Percentiles rank a stretch among this genome's conserved stretches.
phyloP scores from a whole-genome alignment of 2,113 vertebrate genomes.

The Anguilla rostrata region DNA sequence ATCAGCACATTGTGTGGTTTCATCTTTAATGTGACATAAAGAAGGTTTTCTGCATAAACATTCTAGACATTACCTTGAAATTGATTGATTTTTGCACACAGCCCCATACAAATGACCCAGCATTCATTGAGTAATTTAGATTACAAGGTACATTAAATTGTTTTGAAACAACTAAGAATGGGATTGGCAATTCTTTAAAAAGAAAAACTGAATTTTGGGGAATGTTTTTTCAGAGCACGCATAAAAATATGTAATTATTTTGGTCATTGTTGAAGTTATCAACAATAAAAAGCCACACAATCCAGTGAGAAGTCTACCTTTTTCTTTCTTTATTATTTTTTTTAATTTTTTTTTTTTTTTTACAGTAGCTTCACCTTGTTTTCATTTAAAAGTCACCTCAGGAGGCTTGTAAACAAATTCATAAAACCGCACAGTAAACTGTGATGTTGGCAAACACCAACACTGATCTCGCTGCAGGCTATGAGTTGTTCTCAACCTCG shows the following conservation, averaged over 20 bases:
- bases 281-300: neutral
- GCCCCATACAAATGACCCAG: neutral
- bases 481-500: conserved; percentile 95
- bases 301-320: neutral
- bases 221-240: neutral
- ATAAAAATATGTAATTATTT: neutral
- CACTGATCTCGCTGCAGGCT: conserved; percentile 92
- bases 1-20: neutral
- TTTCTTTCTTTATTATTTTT: neutral
- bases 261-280: neutral
- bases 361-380: conserved; percentile 60
- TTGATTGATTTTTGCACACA: neutral
- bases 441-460: conserved; percentile 96
- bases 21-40: neutral
- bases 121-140: neutral
- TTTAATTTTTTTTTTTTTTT: neutral
- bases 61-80: neutral
- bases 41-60: neutral
- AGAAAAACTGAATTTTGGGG: neutral
- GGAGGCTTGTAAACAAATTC: conserved; percentile 89
- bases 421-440: conserved; percentile 90
- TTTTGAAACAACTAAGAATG: neutral
- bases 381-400: conserved; percentile 78
- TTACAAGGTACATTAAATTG: neutral
- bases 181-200: neutral